These are phyloP conservation scores for Tichodroma muraria DNA, from an alignment of 2,113 vertebrate species.

Conservation along the genomic window DNA sequence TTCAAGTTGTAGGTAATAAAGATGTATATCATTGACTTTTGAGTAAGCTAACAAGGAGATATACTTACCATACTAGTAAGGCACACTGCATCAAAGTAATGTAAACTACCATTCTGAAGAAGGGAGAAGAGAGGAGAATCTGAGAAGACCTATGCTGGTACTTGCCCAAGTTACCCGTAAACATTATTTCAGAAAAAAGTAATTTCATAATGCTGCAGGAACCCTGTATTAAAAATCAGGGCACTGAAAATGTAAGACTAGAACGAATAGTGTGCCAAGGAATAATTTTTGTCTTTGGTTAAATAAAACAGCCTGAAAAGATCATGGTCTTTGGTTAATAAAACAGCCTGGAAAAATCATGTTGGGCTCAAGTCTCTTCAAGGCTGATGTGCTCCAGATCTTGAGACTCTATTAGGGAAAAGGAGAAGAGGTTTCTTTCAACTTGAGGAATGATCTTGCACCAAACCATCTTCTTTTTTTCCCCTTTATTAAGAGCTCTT, in stretches of 20 bases:
- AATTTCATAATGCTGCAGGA: background rate
- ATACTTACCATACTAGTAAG: background rate
- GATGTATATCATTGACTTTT: background rate
- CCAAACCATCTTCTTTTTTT: background rate
- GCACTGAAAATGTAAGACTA: background rate
- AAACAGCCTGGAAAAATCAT: background rate
- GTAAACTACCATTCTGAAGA: background rate
- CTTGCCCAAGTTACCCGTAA: background rate
- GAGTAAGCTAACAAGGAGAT: background rate
- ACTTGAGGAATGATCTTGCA: background rate
- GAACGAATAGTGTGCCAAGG: background rate
- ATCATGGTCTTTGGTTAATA: background rate
- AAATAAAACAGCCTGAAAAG: background rate
- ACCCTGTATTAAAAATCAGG: background rate
- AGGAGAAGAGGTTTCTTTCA: background rate
- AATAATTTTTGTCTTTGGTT: background rate
- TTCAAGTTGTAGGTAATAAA: background rate
- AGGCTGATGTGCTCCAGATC: background rate
- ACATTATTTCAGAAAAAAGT: background rate
- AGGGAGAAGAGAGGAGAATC: background rate
- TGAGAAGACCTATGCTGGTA: background rate
- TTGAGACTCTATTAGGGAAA: background rate
- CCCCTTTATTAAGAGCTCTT: background rate
- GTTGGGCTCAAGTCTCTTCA: background rate
- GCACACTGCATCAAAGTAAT: background rate